Percentiles rank a stretch among this genome's conserved stretches.
phyloP scores from a whole-genome alignment of 35 echinoderm and acorn worm species.

The Hemicentrotus pulcherrimus region DNA sequence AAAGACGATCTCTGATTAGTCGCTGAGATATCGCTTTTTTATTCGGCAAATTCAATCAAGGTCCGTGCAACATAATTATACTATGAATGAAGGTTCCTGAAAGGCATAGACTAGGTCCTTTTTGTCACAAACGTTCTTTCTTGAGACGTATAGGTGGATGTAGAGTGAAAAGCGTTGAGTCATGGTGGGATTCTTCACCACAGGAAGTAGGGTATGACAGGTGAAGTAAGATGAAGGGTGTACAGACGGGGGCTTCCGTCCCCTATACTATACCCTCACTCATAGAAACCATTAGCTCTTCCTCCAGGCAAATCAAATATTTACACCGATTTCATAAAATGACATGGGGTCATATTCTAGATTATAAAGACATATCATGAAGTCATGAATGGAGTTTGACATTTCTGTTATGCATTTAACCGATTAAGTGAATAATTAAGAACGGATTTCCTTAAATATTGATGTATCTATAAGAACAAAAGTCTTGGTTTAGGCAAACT shows the following conservation, averaged over 20 bases:
- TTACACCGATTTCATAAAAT: not conserved
- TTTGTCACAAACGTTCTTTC: conserved; percentile 15
- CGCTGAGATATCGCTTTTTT: not conserved
- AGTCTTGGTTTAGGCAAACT: no score
- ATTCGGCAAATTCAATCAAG: not conserved
- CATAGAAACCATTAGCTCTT: not conserved
- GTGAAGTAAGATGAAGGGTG: not conserved
- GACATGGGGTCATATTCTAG: no score
- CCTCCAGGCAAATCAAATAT: not conserved
- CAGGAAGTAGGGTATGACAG: conserved; percentile 27
- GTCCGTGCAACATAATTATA: not conserved
- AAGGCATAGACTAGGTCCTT: not conserved
- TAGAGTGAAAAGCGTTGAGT: conserved; percentile 22
- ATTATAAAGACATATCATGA: not conserved
- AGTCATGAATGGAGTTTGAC: not conserved
- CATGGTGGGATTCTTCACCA: conserved; percentile 16
- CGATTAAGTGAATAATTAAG: no score
- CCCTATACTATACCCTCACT: not conserved
- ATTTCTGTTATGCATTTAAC: no score
- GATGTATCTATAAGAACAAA: no score
- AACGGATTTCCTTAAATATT: no score
- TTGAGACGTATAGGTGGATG: not conserved
- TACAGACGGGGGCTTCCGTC: conserved; percentile 35
- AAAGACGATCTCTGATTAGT: not conserved
- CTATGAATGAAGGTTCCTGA: not conserved